Conservation (phyloP, 53 echinoderm and acorn worm species). For the Henricia sp. region DNA sequence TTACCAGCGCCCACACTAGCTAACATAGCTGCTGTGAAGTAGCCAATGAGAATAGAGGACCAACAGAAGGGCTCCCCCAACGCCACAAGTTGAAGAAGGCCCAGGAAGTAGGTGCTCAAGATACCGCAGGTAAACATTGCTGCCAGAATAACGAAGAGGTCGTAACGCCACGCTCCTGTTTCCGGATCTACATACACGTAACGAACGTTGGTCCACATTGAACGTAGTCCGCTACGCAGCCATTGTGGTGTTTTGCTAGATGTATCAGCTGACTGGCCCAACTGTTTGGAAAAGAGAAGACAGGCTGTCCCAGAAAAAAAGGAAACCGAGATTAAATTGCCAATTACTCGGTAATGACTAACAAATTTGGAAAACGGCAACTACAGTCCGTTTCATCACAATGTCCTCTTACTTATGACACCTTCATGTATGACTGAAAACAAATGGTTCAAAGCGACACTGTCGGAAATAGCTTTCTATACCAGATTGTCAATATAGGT, state of each 20-base stretch:
- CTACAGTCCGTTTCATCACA: too few species aligned
- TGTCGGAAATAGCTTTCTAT: too few species aligned
- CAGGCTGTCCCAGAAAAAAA: too few species aligned
- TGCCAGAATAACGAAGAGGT: background rate
- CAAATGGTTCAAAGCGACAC: too few species aligned
- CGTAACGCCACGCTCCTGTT: background rate
- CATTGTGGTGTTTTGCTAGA: background rate
- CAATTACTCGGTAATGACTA: too few species aligned
- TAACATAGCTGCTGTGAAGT: conserved; percentile 14
- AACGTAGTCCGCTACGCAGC: background rate
- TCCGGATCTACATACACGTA: background rate
- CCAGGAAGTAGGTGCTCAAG: conserved; percentile 9
- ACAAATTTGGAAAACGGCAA: too few species aligned
- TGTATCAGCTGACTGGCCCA: background rate
- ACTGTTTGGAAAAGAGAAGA: background rate
- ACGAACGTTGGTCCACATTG: background rate
- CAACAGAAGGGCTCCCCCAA: conserved; percentile 55
- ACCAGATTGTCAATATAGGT: too few species aligned
- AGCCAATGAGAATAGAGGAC: conserved; percentile 30
- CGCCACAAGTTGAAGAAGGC: conserved; percentile 3
- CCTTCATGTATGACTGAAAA: too few species aligned
- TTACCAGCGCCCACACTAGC: background rate
- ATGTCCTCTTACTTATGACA: too few species aligned
- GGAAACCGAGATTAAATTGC: too few species aligned
- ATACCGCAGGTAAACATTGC: conserved; percentile 1